Evolutionary conservation across 2,888 invertebrate species (phyloP).

Genomic region (Chrysodeixis includens): DNA sequence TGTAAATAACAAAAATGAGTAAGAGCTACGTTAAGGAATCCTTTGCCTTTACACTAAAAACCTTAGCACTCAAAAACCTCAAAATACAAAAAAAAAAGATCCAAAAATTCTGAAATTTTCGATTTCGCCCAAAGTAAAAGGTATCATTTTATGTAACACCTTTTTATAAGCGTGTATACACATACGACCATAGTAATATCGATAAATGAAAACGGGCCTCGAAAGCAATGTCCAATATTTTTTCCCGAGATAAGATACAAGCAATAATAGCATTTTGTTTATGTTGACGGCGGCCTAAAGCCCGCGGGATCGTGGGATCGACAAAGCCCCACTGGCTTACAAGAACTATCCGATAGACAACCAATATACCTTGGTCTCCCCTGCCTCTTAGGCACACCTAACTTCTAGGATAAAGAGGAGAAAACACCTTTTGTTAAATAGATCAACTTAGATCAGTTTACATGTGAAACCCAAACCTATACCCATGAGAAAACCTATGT

Average conservation of each 20-base stretch:
- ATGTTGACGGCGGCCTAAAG: constrained; percentile 80
- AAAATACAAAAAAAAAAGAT: neutral
- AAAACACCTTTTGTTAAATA: constrained; percentile 6
- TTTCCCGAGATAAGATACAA: constrained; percentile 82
- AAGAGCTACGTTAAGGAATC: too few relatives aligned
- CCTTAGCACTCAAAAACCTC: too few relatives aligned
- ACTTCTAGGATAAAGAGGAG: constrained; percentile 7
- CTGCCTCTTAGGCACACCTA: neutral
- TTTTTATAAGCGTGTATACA: constrained; percentile 35
- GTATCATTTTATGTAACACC: constrained; percentile 33
- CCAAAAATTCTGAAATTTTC: neutral
- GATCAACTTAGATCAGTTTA: constrained; percentile 47
- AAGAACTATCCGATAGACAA: constrained; percentile 67
- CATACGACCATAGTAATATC: constrained; percentile 54
- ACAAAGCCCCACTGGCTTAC: constrained; percentile 55
- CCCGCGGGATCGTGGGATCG: constrained; percentile 67
- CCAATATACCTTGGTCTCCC: constrained; percentile 61
- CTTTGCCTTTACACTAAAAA: too few relatives aligned
- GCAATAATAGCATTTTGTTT: constrained; percentile 85
- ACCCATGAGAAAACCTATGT: constrained; percentile 68
- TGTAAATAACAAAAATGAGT: too few relatives aligned
- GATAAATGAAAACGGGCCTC: constrained; percentile 68
- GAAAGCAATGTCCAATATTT: constrained; percentile 73
- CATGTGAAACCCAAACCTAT: constrained; percentile 65
- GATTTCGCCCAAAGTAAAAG: constrained; percentile 24